Evolutionary conservation across 53 echinoderm and acorn worm genomes (phyloP).

Genomic region (Pentamera pediparva): DNA sequence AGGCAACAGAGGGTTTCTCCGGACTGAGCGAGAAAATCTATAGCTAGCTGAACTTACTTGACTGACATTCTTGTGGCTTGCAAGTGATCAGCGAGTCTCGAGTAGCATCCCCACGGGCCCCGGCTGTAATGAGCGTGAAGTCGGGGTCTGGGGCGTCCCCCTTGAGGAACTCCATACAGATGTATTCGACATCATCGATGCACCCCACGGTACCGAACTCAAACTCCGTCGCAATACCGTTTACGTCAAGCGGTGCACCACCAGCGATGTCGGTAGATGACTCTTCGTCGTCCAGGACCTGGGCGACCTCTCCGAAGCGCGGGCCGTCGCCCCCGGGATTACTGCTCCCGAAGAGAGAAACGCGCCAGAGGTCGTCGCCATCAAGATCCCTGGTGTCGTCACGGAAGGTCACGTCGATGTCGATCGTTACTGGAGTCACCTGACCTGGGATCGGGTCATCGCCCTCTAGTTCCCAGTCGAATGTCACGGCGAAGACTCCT

Average conservation of each 20-base stretch:
- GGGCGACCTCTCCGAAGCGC: constrained; percentile 23
- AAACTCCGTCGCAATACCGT: constrained; percentile 26
- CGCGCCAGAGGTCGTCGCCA: constrained; percentile 18
- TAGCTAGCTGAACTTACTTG: constrained; percentile 40
- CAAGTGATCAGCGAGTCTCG: constrained; percentile 7
- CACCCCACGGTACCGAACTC: constrained; percentile 21
- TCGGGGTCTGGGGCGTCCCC: constrained; percentile 12
- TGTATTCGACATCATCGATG: background rate
- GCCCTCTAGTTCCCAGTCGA: constrained; percentile 14
- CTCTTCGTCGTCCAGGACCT: constrained; percentile 9
- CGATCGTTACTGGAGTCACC: constrained; percentile 22
- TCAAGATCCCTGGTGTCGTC: constrained; percentile 6
- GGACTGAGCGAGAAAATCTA: too few relatives aligned
- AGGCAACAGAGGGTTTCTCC: too few relatives aligned
- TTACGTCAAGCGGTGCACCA: background rate
- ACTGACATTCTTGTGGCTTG: constrained; percentile 26
- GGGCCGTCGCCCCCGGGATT: background rate
- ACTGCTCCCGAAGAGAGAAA: constrained; percentile 15
- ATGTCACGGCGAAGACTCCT: constrained; percentile 20
- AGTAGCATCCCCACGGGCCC: background rate
- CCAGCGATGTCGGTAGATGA: background rate
- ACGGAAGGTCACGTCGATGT: constrained; percentile 22
- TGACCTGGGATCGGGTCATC: constrained; percentile 7
- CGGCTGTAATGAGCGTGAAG: background rate
- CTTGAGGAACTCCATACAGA: constrained; percentile 27